Evolutionary conservation across 2,113 vertebrate species (phyloP).

Genomic region (Charadrius vociferus): DNA sequence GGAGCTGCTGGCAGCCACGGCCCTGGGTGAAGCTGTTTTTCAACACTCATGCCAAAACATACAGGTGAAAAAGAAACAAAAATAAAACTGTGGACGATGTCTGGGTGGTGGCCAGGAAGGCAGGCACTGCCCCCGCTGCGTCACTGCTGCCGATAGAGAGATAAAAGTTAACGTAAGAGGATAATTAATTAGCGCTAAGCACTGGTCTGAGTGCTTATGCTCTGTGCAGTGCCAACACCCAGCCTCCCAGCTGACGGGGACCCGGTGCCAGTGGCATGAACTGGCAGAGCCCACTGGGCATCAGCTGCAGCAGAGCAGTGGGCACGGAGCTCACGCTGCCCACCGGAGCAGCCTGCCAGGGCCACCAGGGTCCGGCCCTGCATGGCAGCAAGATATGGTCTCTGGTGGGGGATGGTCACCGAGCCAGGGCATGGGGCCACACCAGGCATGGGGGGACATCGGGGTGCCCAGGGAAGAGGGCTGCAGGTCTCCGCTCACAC

Average conservation of each 20-base stretch:
- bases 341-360: neutral
- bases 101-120: neutral
- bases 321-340: accelerated
- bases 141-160: neutral
- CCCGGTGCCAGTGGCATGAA: neutral
- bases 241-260: neutral
- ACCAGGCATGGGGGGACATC: accelerated
- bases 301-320: accelerated
- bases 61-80: neutral
- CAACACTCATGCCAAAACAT: neutral
- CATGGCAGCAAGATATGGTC: accelerated
- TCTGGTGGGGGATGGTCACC: neutral
- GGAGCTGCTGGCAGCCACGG: neutral
- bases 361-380: accelerated
- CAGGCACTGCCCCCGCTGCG: neutral
- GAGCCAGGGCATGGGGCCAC: neutral
- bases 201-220: neutral
- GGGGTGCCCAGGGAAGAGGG: neutral
- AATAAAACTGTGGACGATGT: neutral
- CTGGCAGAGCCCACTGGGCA: neutral
- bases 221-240: neutral
- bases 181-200: neutral
- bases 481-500: accelerated
- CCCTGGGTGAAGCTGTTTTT: neutral
- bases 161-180: neutral